phyloP scores from a whole-genome alignment of 2,888 invertebrate species.

The Phaonia tiefii region DNA sequence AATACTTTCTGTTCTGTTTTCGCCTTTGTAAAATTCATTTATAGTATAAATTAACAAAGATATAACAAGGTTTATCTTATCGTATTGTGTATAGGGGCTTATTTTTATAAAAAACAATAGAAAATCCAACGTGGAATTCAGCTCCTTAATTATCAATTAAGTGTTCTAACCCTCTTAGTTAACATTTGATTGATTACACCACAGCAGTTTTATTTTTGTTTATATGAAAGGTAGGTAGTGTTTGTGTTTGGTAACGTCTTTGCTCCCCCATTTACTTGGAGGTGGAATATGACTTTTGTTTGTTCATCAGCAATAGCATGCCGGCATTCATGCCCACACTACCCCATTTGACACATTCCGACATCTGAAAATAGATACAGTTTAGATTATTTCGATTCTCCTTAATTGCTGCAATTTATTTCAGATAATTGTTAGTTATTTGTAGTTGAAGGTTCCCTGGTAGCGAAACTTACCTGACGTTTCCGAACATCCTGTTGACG shows the following conservation, averaged over 20 bases:
- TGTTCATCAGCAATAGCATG: slow-evolving; percentile 84
- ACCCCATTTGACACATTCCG: slow-evolving; percentile 87
- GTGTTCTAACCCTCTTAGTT: slow-evolving; percentile 61
- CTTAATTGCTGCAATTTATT: slow-evolving; percentile 38
- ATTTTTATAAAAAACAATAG: slow-evolving; percentile 22
- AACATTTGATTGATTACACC: slow-evolving; percentile 26
- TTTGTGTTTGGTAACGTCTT: slow-evolving; percentile 22
- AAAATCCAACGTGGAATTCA: slow-evolving; percentile 7
- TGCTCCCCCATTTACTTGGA: slow-evolving; percentile 66
- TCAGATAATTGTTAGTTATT: background rate
- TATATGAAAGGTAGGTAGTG: background rate
- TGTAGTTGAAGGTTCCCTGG: background rate
- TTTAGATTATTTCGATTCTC: slow-evolving; percentile 14
- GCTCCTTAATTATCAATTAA: slow-evolving; percentile 30
- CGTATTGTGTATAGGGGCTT: slow-evolving; percentile 22
- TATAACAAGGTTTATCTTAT: slow-evolving; percentile 15
- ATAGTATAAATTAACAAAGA: slow-evolving; percentile 8
- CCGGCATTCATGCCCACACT: slow-evolving; percentile 87
- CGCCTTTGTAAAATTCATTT: background rate
- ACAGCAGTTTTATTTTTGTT: slow-evolving; percentile 15
- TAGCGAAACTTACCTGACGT: slow-evolving; percentile 83
- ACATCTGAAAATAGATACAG: slow-evolving; percentile 83
- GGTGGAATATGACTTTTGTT: slow-evolving; percentile 73
- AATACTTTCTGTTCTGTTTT: slow-evolving; percentile 35
- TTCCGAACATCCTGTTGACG: slow-evolving; percentile 85